Evolutionary conservation across 2,797 vertebrate genomes (phyloP), one percentile per base, ranked within the genome.

Genomic region (Tragopan temminckii): DNA sequence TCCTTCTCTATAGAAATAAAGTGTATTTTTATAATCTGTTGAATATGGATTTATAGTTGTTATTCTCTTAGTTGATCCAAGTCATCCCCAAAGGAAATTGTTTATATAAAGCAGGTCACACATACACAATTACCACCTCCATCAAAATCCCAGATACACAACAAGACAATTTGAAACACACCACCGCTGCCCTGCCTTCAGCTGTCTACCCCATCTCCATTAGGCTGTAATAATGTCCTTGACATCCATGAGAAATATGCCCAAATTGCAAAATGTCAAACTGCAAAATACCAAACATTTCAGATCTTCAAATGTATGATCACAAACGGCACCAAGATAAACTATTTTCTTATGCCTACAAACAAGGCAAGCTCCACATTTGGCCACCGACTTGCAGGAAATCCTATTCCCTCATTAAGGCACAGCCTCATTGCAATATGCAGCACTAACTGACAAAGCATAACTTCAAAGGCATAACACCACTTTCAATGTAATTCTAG

Each of bases 191-290:
- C 29, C 35, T 42, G 20, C 45, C 59, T 33, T 78, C 80, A 75
- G 52, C 46, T 11, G 3, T 11, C 33, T 25, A 33, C 5, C 3
- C 35, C 21, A 17, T 9, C 19, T 11, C 17, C 53, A 75, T 23
- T 71, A 0, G 7, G 21, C 4, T 27, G 42, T 0, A 0, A 27
- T 19, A 50, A 15, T 8, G n/a, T 5, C 75, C 48, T 78, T 33
- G 38, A 16, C 0, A 4, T 16, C 25, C 5, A 38, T 4, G 7
- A 79, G 9, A 50, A 89, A 66, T 7, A 43, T 11, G 59, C 35
- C 46, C 29, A 38, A 68, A 12, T 1, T 53, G 24, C 16, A 67
- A 80, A 64, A 53, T 0, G 0, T 12, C 36, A 33, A 67, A 50
- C 3, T 57, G 29, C 16, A 67, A 80, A 64, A 53, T 0, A 1